Evolutionary conservation across 2,797 vertebrate genomes (phyloP), one percentile per base, ranked within the genome.

Genomic region (Pangasius sanitwongsei): DNA sequence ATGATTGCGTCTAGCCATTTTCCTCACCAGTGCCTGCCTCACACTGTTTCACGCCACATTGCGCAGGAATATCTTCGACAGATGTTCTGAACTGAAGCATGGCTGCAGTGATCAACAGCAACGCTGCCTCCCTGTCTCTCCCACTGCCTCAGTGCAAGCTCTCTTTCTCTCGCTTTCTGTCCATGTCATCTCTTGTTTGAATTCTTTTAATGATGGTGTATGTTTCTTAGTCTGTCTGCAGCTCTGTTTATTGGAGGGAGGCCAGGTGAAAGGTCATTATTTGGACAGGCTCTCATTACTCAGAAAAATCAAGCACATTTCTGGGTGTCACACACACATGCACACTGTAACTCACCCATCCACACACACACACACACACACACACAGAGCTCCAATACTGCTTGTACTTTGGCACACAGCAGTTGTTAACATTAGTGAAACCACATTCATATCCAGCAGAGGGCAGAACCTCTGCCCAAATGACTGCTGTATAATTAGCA

Each of bases 31-130:
- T 82, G 83, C 88, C 87, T 87, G 80, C 78, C 88, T 89, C 82
- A 34, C 53, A 28, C 90, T 92, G 83, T 89, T 93, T 92, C 87
- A 93, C 87, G 92, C 87, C 89, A 91, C 91, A 93, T 92, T 91
- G 91, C 77, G 31, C 87, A 80, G 91, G 89, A 91, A 93, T 93
- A 93, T 93, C 87, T 92, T 85, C 80, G 91, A 94, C 93, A 94
- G 92, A 93, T 94, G 93, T 93, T 94, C 81, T 77, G 80, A 72
- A 80, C 91, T 88, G 78, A 53, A 85, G 89, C 90, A 86, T 86
- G 87, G 83, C 88, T 74, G 67, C 61, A 57, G 63, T 70, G 25
- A 89, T 86, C 86, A 78, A 78, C 86, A 86, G 89, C 83, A 86
- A 84, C 74, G 48, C 77, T 74, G 78, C 83, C 86, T 70, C 55